Evolutionary conservation across 2,113 vertebrate genomes (phyloP), one percentile per base, ranked within the genome.

Genomic region (Paramormyrops kingsleyae): DNA sequence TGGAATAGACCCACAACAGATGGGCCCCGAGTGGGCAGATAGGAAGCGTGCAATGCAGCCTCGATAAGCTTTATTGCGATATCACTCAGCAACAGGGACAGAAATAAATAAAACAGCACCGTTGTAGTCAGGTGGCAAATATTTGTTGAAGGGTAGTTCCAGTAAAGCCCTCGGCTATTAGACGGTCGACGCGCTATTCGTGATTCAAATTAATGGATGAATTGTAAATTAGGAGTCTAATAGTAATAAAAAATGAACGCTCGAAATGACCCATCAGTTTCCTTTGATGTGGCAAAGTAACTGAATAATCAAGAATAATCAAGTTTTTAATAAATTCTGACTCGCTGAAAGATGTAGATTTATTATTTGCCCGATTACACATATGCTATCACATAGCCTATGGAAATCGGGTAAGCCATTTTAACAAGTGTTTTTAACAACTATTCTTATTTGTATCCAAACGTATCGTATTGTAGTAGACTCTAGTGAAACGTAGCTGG

Each of bases 111-210:
- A 80, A 7, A 66, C 89, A 89, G 91, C 9, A 49, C 44, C 66
- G 13, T 70, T 94, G 92, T 94, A 94, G 94, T 92, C 89, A 89
- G 88, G 91, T 87, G 90, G 95, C 94, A 93, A 96, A 95, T 94
- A 95, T 93, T 94, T 93, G 62, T 87, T 91, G 90, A 83, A 87
- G 90, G 87, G n/a, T 44, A 84, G 50, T 87, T 8, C 91, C 31
- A 27, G 35, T 90, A 87, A 94, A 91, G 59, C 86, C 83, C 83
- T 86, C 87, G 89, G 89, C 62, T 15, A 77, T 62, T 90, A 53
- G 8, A 88, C 66, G 2, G 8, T 85, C 49, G 8, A 87, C 88
- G 80, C 27, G 86, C 44, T 90, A 66, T 90, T 62, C 5, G 44
- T 24, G 42, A 83, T 50, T 92, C 88, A 85, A 92, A 88, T 92